Conservation (phyloP, 2,113 vertebrate genomes). For the Siniperca chuatsi region DNA sequence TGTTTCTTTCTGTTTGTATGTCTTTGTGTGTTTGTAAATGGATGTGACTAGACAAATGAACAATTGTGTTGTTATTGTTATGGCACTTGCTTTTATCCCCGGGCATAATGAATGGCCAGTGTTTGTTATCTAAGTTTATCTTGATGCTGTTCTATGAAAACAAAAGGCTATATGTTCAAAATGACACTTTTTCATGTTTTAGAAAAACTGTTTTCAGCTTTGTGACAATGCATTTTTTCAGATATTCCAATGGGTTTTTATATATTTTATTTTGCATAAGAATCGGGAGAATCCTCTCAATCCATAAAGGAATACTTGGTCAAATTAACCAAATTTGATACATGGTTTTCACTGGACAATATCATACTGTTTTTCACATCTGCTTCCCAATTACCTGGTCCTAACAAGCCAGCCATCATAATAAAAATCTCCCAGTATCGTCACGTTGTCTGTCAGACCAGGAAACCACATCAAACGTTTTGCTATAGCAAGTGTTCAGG, state of each 20-base stretch:
- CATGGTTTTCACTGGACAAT: background rate
- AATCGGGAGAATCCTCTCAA: background rate
- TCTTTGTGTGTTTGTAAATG: background rate
- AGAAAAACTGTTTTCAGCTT: background rate
- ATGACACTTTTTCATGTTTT: background rate
- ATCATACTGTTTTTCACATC: background rate
- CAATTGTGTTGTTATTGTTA: background rate
- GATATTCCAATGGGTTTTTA: background rate
- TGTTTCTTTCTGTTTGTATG: background rate
- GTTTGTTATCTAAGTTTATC: constrained; percentile 10
- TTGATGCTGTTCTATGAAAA: background rate
- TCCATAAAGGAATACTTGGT: background rate
- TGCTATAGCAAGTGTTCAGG: background rate
- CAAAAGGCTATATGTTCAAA: background rate
- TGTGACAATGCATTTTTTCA: background rate
- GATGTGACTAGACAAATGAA: constrained; percentile 2
- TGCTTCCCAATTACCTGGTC: background rate
- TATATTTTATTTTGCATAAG: background rate
- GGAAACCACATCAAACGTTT: background rate
- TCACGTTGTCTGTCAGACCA: background rate
- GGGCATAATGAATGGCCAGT: constrained; percentile 7
- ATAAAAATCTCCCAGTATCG: background rate
- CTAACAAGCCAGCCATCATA: background rate
- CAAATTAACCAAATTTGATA: background rate
- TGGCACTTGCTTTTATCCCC: background rate